Base-by-base conservation (phyloP, 2,113 vertebrate species). In the Megaceryle torquata region DNA sequence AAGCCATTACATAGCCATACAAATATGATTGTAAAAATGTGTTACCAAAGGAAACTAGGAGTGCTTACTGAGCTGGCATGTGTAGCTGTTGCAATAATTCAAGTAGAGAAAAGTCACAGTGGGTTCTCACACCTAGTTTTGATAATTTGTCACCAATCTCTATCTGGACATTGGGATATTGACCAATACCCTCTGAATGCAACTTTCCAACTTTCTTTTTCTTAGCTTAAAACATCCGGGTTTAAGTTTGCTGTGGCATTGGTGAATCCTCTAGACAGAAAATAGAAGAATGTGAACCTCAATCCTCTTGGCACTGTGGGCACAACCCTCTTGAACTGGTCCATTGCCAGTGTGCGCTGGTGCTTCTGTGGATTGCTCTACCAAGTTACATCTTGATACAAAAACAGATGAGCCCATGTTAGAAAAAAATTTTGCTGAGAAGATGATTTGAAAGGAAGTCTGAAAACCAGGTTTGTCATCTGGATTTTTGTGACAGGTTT, bases 221-320 rank as follows among this genome's bases (percentile, higher is more conserved):
- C 24, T 59, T 72, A 54, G 9, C 20, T 54, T 90, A 72, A 72
- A 72, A 29, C 15, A 77, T 41, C 12, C 13, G 68, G 13, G 20
- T 80, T 57, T 89, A 53, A 43, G 11, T 87, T 71, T 77, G 12
- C 19, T 3, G 1, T 81, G 57, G 12, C 10, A 15, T 48, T 5
- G 5, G 6, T 81, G 43, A 37, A 28, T 68, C n/a, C 26, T 35
- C 20, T 48, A 72, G 37, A 41, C 21, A 53, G 20, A 53, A 68
- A n/a, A 33, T 21, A 57, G 22, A 53, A 59, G 29, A 67, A 37
- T 25, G 16, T 2, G 19, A 39, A 25, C 39, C 14, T 86, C 19
- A 8, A 1, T 68, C 4, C 5, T 44, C 5, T 4, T 2, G 2
- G 25, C 2, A 3, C 7, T 79, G 17, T 60, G 21, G 19, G 25